Base-by-base conservation (phyloP, 2,888 invertebrate species). In the Cotesia congregata region DNA sequence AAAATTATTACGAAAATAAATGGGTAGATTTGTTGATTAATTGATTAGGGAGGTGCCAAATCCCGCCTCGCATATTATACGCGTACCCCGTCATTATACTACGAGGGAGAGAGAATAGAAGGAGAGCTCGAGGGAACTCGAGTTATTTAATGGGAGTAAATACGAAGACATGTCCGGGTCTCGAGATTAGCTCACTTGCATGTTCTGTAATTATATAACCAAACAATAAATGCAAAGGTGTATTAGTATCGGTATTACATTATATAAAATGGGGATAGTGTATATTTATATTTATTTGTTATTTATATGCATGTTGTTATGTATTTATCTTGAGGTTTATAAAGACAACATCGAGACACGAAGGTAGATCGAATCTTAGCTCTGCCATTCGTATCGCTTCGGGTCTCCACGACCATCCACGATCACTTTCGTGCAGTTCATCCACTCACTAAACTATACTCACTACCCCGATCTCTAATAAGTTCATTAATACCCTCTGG, bases 21-120 rank as follows among this genome's bases (percentile, higher is more conserved):
- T 85, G 83, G 85, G 79, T 82, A 87, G 86, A 87, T 88, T 88
- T 84, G 83, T 85, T 88, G 88, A 88, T 88, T 88, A 88, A 89
- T 89, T 86, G 88, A 87, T 86, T 86, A 85, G 85, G 87, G 86
- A 86, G 87, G 88, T 83, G 86, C 85, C 83, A 82, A 83, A 83
- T 83, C 80, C 83, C 86, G 87, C 87, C 87, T 86, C 82, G 80
- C 82, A 82, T 83, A 85, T 88, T 88, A 87, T 82, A 75, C 77
- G 77, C 81, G 79, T 82, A 83, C 82, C 83, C 86, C 83, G 83
- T 88, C 86, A 86, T 88, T 88, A 88, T 12, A 4, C 12, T 12
- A 50, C 82, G 80, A 80, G 79, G 82, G 80, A 80, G 79, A 77
- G 74, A 76, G 73, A 40, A 38, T 72, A 67, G 40, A 62, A 67